Conservation (phyloP, 2,888 invertebrate species). For the Bombylius discolor region DNA sequence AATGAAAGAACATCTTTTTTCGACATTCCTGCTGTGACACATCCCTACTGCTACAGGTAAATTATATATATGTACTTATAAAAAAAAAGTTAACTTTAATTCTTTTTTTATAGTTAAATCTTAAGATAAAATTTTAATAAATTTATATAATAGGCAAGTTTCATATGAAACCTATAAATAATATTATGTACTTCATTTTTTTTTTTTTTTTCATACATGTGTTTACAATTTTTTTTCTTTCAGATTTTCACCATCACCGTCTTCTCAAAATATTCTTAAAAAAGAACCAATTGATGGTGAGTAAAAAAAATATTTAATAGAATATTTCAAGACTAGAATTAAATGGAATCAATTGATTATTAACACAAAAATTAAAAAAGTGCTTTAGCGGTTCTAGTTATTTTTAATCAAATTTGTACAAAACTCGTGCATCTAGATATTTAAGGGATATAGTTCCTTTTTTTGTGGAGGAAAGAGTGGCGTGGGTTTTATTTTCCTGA, state of each 20-base stretch:
- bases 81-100: neutral
- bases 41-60: slow-evolving; percentile 38
- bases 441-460: too few relatives aligned
- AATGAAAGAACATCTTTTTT: slow-evolving; percentile 38
- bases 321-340: too few relatives aligned
- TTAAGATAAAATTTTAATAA: too few relatives aligned
- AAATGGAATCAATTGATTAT: too few relatives aligned
- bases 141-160: too few relatives aligned
- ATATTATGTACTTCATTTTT: neutral
- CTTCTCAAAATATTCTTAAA: slow-evolving; percentile 19
- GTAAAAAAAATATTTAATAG: neutral
- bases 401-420: too few relatives aligned
- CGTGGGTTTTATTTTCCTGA: too few relatives aligned
- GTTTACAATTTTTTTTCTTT: neutral
- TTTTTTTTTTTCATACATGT: neutral
- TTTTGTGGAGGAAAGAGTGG: too few relatives aligned
- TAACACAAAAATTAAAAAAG: too few relatives aligned
- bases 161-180: neutral
- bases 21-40: slow-evolving; percentile 38
- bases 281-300: slow-evolving; percentile 1
- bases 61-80: slow-evolving; percentile 2
- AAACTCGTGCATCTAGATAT: too few relatives aligned
- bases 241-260: slow-evolving; percentile 31
- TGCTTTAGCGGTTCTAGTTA: too few relatives aligned
- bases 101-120: too few relatives aligned